Conservation (phyloP, 2,113 vertebrate species). For the Genyomyrus donnyi region DNA sequence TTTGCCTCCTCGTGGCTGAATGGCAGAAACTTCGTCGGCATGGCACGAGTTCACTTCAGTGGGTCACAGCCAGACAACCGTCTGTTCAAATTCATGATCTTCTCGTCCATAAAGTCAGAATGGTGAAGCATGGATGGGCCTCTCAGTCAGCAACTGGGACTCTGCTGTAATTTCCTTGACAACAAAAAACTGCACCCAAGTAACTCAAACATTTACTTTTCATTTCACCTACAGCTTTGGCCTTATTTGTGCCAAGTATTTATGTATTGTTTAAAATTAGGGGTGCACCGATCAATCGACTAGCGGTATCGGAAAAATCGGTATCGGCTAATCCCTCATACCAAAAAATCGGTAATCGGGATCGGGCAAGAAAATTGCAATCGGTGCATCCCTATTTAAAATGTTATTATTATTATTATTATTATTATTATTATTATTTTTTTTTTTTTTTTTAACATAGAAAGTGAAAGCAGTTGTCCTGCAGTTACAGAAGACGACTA, state of each 20-base stretch:
- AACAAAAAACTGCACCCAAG: neutral
- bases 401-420: too few relatives aligned
- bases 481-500: neutral
- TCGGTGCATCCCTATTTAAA: too few relatives aligned
- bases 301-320: too few relatives aligned
- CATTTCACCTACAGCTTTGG: neutral
- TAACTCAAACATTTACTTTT: neutral
- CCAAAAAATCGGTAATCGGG: too few relatives aligned
- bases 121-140: neutral
- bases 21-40: constrained; percentile 13
- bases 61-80: constrained; percentile 18
- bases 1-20: constrained; percentile 10
- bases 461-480: neutral
- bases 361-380: too few relatives aligned
- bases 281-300: too few relatives aligned
- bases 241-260: neutral
- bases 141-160: neutral
- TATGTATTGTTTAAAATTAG: neutral
- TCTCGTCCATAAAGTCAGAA: neutral
- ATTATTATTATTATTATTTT: too few relatives aligned
- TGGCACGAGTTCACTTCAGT: constrained; percentile 21
- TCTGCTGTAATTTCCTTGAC: neutral
- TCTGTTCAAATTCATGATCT: constrained; percentile 28
- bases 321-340: too few relatives aligned
- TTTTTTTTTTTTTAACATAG: neutral